Conservation (phyloP, 2,888 invertebrate species). For the Netelia virgata region DNA sequence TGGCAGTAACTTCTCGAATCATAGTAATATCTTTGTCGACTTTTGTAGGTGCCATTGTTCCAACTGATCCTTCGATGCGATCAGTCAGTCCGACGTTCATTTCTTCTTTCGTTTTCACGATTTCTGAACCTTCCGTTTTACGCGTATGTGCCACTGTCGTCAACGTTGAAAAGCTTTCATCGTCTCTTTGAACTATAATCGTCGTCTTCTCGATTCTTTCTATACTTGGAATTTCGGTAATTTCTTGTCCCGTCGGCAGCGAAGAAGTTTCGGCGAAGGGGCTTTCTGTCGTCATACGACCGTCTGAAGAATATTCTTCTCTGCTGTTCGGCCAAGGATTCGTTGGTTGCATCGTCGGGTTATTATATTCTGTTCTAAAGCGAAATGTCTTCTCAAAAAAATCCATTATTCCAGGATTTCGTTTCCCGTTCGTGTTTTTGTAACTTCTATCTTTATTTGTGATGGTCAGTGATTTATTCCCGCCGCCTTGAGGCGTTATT, state of each 20-base stretch:
- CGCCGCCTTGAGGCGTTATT: neutral
- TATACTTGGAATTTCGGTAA: constrained; percentile 4
- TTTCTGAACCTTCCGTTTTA: constrained; percentile 1
- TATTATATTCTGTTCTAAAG: constrained; percentile 12
- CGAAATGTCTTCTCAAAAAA: constrained; percentile 66
- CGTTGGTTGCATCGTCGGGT: constrained; percentile 33
- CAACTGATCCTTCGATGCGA: neutral
- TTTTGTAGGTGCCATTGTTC: constrained; percentile 4
- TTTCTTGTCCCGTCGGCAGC: neutral
- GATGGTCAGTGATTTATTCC: constrained; percentile 1
- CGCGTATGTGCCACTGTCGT: neutral
- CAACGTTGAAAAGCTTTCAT: neutral
- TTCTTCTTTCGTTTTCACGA: constrained; percentile 23
- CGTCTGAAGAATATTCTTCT: constrained; percentile 36
- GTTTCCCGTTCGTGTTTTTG: constrained; percentile 34
- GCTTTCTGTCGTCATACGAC: constrained; percentile 8
- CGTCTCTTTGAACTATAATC: neutral
- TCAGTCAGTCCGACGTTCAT: constrained; percentile 4
- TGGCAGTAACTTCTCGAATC: neutral
- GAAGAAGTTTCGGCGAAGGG: constrained; percentile 1
- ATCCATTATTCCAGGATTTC: constrained; percentile 65
- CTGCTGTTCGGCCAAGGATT: constrained; percentile 13
- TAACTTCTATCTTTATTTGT: neutral
- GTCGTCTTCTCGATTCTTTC: neutral
- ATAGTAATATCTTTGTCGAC: neutral